Evolutionary conservation across 2,888 invertebrate species (phyloP).

Genomic region (Melanchra persicariae): DNA sequence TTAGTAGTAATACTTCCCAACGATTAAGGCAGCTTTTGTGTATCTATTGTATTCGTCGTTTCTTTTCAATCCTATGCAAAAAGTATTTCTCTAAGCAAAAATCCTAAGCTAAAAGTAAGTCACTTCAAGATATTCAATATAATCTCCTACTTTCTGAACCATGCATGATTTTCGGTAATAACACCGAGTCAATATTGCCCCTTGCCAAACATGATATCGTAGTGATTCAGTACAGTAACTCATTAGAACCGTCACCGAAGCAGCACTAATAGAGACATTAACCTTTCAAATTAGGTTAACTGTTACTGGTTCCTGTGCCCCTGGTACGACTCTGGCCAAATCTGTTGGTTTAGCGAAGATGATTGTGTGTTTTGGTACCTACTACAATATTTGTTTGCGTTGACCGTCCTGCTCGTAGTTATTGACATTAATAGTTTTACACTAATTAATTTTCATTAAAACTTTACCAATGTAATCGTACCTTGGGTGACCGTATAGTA

Average conservation of each 20-base stretch:
- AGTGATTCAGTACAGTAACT: constrained; percentile 21
- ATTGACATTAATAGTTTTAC: not conserved
- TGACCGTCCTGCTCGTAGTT: not conserved
- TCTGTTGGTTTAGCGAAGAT: not conserved
- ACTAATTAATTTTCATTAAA: too few relatives aligned
- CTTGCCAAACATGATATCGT: constrained; percentile 8
- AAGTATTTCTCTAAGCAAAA: too few relatives aligned
- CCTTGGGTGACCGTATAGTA: too few relatives aligned
- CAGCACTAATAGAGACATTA: constrained; percentile 54
- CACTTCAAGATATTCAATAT: not conserved
- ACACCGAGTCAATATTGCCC: not conserved
- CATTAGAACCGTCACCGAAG: constrained; percentile 47
- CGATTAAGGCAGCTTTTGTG: not conserved
- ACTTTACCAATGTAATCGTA: too few relatives aligned
- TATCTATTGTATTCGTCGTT: too few relatives aligned
- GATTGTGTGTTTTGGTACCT: constrained; percentile 2
- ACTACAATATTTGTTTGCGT: not conserved
- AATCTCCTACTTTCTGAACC: not conserved
- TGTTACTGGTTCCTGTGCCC: constrained; percentile 7
- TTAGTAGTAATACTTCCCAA: not conserved
- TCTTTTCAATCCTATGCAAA: too few relatives aligned
- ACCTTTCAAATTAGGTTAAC: constrained; percentile 57
- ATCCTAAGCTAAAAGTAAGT: too few relatives aligned
- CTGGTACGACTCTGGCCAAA: constrained; percentile 6
- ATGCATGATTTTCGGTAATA: not conserved